Evolutionary conservation across 2,113 vertebrate genomes (phyloP).

Genomic region (Lepidothrix coronata): DNA sequence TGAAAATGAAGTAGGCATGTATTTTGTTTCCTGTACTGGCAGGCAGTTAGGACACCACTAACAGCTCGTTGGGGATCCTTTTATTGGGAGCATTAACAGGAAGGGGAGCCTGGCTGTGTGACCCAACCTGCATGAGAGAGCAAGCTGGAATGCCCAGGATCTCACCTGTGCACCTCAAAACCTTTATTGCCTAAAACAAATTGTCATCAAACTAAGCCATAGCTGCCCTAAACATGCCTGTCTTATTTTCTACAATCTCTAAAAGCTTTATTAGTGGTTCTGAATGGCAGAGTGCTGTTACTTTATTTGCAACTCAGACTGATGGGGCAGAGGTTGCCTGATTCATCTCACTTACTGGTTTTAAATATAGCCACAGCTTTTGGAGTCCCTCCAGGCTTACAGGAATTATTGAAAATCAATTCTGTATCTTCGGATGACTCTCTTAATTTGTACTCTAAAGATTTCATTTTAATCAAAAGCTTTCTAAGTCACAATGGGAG

Average conservation of each 20-base stretch:
- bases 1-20: background rate
- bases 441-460: conserved; percentile 32
- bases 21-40: background rate
- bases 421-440: background rate
- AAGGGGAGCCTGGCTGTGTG: background rate
- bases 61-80: background rate
- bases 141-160: background rate
- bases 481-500: background rate
- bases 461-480: conserved; percentile 10
- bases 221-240: background rate
- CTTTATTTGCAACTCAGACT: background rate
- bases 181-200: background rate
- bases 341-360: background rate
- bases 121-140: background rate
- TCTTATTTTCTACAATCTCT: background rate
- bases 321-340: background rate
- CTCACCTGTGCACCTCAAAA: background rate
- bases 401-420: conserved; percentile 35
- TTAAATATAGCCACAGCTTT: background rate
- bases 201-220: background rate
- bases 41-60: background rate
- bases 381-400: background rate
- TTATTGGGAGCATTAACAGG: background rate
- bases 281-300: background rate
- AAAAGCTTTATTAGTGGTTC: background rate